Conservation (phyloP, 2,113 vertebrate genomes). For the Coregonus clupeaformis region DNA sequence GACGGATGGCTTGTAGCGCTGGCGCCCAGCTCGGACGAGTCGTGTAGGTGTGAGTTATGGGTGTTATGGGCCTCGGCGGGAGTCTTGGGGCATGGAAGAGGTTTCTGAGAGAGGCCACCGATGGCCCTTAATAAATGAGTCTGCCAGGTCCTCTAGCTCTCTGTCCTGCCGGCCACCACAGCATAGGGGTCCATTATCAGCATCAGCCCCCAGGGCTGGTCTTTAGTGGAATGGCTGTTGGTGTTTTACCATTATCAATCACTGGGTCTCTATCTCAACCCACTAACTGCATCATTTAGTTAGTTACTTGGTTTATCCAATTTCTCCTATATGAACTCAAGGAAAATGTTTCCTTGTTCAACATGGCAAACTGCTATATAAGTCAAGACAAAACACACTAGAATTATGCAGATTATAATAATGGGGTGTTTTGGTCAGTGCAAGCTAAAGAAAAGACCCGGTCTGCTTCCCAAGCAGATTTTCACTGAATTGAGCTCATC, state of each 20-base stretch:
- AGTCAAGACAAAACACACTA: not conserved
- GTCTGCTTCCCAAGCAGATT: not conserved
- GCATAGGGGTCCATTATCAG: too few species aligned
- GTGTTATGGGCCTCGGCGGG: not conserved
- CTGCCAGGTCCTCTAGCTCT: not conserved
- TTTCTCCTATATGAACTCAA: not conserved
- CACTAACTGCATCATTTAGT: not conserved
- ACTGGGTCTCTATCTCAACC: not conserved
- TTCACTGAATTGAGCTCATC: not conserved
- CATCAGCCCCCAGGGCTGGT: too few species aligned
- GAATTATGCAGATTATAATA: not conserved
- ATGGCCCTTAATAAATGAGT: not conserved
- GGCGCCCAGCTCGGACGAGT: conserved; percentile 11
- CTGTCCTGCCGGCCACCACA: not conserved
- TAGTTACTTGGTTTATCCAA: conserved; percentile 1
- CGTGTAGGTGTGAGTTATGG: not conserved
- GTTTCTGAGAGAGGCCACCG: not conserved
- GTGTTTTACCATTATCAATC: not conserved
- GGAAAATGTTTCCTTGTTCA: conserved; percentile 10
- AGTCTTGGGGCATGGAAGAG: not conserved
- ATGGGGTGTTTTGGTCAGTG: conserved; percentile 21
- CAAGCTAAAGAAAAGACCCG: not conserved
- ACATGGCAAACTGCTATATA: too few species aligned
- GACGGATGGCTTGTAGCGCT: conserved; percentile 4
- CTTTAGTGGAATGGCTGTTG: not conserved